Percentiles rank a stretch among this genome's conserved stretches.
Conservation (phyloP, 2,113 vertebrate genomes). For the Anarrhichthys ocellatus region DNA sequence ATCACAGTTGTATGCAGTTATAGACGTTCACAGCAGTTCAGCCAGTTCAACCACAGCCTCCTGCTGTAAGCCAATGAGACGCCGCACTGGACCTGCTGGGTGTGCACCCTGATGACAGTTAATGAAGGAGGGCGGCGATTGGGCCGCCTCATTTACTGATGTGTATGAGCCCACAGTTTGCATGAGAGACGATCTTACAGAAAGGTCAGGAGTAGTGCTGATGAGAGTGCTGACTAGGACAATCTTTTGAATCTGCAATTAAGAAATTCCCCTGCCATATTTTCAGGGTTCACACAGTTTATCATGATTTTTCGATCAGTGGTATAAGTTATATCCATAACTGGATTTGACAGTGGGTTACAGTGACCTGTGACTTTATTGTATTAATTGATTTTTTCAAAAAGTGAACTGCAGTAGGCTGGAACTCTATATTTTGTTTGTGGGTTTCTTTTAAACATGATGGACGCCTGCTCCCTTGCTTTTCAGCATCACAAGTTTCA, state of each 20-base stretch:
- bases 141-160: neutral
- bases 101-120: slow-evolving; percentile 26
- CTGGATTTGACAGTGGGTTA: neutral
- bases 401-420: neutral
- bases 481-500: neutral
- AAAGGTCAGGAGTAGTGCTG: neutral
- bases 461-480: neutral
- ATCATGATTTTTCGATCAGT: neutral
- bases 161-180: slow-evolving; percentile 2
- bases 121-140: slow-evolving; percentile 10
- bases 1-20: slow-evolving; percentile 18
- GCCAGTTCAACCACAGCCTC: slow-evolving; percentile 19
- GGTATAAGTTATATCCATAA: neutral
- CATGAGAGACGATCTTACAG: neutral
- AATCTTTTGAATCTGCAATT: slow-evolving; percentile 6
- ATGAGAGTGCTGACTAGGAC: slow-evolving; percentile 2
- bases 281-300: neutral
- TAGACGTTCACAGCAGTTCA: slow-evolving; percentile 25
- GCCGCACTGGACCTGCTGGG: neutral
- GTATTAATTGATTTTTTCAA: neutral
- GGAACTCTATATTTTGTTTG: neutral
- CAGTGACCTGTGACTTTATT: neutral
- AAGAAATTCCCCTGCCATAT: neutral
- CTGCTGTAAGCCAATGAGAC: slow-evolving; percentile 19
- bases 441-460: neutral